Evolutionary conservation across 2,113 vertebrate species (phyloP), one percentile per base, ranked within the genome.

Genomic region (Phycodurus eques): DNA sequence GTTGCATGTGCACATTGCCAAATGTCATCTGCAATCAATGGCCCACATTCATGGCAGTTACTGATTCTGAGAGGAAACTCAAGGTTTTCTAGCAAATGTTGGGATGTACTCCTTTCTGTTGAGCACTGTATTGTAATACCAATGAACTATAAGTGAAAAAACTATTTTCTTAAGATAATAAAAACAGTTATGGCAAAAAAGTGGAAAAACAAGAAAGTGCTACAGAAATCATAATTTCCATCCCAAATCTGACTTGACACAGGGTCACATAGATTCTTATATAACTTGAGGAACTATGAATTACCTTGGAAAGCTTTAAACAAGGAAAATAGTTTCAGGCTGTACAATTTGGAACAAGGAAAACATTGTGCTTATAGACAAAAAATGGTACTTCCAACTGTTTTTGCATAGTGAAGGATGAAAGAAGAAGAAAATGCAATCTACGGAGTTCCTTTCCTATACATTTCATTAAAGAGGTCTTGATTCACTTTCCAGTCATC

Each of bases 121-220:
- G 7, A 60, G 57, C 57, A 60, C 5, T 22, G 13, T 60, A 33
- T 33, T 15, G 33, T 59, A 19, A 35, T 8, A 61, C 14, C 14
- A 39, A 61, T 17, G 2, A 61, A 8, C 15, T 61, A 61, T 64
- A 73, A 76, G 20, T 35, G 76, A 61, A 62, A 64, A 68, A 69
- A n/a, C n/a, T 39, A 39, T 39, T 39, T 39, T 39, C 35, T 39
- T 39, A 6, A 39, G 35, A 39, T 39, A 82, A 82, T 43, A 51
- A 71, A 77, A 85, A 68, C 35, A 39, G 35, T 39, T 39, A 39
- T 39, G 35, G 35, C 35, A 10, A 74, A 22, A 68, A 73, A 76
- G 20, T 35, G 76, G 64, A 62, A 64, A 68, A 69, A n/a, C n/a
- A 87, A 53, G 51, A 53, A 85, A 87, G 87, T 91, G 85, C 87